Percentiles rank a stretch among this genome's conserved stretches.
Evolutionary conservation across 1,140 invertebrate species (phyloP).

Genomic region (Megathymus violae): DNA sequence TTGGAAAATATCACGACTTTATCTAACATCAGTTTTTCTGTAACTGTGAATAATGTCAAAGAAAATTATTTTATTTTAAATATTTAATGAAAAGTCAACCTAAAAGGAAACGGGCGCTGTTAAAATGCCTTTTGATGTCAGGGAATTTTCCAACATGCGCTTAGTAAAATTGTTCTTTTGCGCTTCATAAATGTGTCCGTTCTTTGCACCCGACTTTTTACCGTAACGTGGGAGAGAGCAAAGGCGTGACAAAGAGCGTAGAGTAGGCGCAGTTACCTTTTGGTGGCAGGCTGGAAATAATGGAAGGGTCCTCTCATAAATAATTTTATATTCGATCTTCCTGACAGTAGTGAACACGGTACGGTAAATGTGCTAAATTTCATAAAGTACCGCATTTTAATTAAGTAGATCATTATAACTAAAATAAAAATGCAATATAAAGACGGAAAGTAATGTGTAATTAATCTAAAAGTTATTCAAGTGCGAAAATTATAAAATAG

Average conservation of each 20-base stretch:
- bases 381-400: too few relatives aligned
- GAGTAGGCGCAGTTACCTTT: conserved; percentile 51
- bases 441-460: too few relatives aligned
- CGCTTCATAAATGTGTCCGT: conserved; percentile 71
- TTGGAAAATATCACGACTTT: too few relatives aligned
- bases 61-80: conserved; percentile 59
- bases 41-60: conserved; percentile 16
- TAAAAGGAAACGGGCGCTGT: conserved; percentile 64
- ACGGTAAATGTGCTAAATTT: too few relatives aligned
- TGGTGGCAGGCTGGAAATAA: conserved; percentile 46
- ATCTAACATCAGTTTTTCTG: too few relatives aligned
- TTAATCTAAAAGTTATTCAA: too few relatives aligned
- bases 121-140: conserved; percentile 77
- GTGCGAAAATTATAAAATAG: too few relatives aligned
- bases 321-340: conserved; percentile 36
- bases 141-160: conserved; percentile 72
- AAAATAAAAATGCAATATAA: too few relatives aligned
- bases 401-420: too few relatives aligned
- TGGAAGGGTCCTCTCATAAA: conserved; percentile 38
- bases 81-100: conserved; percentile 70
- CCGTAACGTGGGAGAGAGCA: conserved; percentile 51
- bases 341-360: not conserved
- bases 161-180: conserved; percentile 80
- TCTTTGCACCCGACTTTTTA: conserved; percentile 64
- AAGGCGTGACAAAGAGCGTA: conserved; percentile 56